These are phyloP conservation scores for Sycophila sp. DNA, from an alignment of 1,140 invertebrate genomes.

Conservation along the genomic window DNA sequence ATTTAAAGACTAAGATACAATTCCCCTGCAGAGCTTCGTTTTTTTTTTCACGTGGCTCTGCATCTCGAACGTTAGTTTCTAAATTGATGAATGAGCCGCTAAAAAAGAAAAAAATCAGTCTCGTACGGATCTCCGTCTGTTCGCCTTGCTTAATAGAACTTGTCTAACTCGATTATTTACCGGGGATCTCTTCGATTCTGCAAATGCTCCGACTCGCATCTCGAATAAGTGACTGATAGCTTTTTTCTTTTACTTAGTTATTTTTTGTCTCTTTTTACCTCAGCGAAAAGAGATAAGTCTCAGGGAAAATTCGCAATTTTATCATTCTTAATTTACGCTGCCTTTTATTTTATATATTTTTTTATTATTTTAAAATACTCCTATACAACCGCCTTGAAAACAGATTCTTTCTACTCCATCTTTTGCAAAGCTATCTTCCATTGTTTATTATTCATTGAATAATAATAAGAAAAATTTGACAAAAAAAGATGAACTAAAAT, in stretches of 20 bases:
- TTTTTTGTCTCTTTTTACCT: neutral
- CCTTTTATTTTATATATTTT: too few relatives aligned
- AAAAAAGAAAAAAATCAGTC: conserved; percentile 49
- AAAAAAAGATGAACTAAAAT: too few relatives aligned
- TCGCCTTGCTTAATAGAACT: conserved; percentile 59
- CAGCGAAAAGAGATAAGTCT: neutral
- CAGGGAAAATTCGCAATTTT: neutral
- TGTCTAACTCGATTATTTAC: conserved; percentile 55
- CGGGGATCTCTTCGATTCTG: conserved; percentile 16
- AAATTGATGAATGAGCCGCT: conserved; percentile 64
- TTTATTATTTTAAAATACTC: too few relatives aligned
- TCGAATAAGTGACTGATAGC: conserved; percentile 36
- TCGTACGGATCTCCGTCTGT: conserved; percentile 44
- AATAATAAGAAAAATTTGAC: too few relatives aligned
- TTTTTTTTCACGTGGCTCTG: conserved; percentile 42
- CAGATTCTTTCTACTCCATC: too few relatives aligned
- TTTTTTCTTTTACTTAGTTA: neutral
- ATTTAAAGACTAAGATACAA: too few relatives aligned
- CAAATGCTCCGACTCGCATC: neutral
- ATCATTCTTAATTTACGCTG: neutral
- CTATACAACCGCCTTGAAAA: too few relatives aligned
- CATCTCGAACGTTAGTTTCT: conserved; percentile 48
- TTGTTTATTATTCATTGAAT: too few relatives aligned
- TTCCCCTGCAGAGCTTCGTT: too few relatives aligned
- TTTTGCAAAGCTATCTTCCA: too few relatives aligned